These are phyloP conservation scores for Euzetes globulus DNA, from an alignment of 2,888 invertebrate genomes.

Conservation along the genomic window DNA sequence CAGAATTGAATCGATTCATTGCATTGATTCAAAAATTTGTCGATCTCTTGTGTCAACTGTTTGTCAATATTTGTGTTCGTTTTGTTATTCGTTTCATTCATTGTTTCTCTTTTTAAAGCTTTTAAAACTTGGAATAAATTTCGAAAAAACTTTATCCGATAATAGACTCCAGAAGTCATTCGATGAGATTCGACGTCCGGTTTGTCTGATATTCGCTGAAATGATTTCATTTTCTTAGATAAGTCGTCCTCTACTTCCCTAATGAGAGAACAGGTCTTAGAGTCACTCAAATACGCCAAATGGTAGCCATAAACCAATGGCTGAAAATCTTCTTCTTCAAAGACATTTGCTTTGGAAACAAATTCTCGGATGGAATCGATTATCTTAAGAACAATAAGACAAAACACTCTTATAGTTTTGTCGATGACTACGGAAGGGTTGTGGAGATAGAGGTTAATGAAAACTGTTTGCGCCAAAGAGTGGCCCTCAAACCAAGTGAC, in stretches of 20 bases:
- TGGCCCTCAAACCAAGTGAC: constrained; percentile 96
- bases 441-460: constrained; percentile 90
- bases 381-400: constrained; percentile 76
- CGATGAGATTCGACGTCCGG: constrained; percentile 45
- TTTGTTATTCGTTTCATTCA: constrained; percentile 37
- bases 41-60: constrained; percentile 60
- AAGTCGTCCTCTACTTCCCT: constrained; percentile 86
- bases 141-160: constrained; percentile 75
- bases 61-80: constrained; percentile 33
- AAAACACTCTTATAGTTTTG: constrained; percentile 73
- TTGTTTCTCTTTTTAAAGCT: constrained; percentile 55
- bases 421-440: constrained; percentile 77
- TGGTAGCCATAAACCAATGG: constrained; percentile 82
- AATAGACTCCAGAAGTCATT: constrained; percentile 49
- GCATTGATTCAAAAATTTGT: constrained; percentile 69
- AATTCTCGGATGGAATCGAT: constrained; percentile 81
- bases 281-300: constrained; percentile 71
- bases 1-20: constrained; percentile 73
- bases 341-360: constrained; percentile 54
- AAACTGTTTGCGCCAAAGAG: constrained; percentile 90
- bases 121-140: constrained; percentile 73
- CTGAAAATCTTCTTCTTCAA: constrained; percentile 79
- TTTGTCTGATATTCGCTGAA: background rate
- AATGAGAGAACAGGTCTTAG: constrained; percentile 69
- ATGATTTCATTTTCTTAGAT: constrained; percentile 41